Percentiles rank a stretch among this genome's conserved stretches.
Evolutionary conservation across 2,888 invertebrate species (phyloP).

Genomic region (Lutraria lutraria): DNA sequence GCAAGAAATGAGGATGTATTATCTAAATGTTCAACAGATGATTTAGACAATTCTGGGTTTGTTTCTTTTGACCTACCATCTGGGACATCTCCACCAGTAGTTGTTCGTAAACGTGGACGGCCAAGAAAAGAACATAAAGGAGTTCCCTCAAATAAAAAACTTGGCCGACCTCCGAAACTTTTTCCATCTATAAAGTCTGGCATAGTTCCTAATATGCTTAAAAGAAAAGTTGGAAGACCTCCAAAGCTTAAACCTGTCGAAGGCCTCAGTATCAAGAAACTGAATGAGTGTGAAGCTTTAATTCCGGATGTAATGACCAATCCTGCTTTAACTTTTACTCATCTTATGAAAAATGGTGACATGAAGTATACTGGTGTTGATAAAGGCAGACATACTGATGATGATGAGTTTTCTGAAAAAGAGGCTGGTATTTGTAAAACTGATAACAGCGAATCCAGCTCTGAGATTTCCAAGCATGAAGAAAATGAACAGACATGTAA

Average conservation of each 20-base stretch:
- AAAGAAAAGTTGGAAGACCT: slow-evolving; percentile 8
- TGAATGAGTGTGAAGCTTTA: not conserved
- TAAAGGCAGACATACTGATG: not conserved
- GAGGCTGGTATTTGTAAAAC: not conserved
- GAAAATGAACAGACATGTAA: not conserved
- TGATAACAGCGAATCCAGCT: not conserved
- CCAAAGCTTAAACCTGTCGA: slow-evolving; percentile 7
- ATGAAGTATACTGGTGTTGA: not conserved
- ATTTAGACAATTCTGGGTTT: slow-evolving; percentile 26
- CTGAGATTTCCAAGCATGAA: not conserved
- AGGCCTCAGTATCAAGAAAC: not conserved
- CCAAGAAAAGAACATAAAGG: slow-evolving; percentile 3
- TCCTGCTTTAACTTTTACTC: slow-evolving; percentile 12
- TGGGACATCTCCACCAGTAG: not conserved
- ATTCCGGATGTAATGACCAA: slow-evolving; percentile 19
- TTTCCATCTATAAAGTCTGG: slow-evolving; percentile 1
- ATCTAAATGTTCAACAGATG: not conserved
- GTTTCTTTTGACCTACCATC: slow-evolving; percentile 20
- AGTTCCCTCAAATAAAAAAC: not conserved
- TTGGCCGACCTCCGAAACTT: slow-evolving; percentile 30
- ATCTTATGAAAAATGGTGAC: slow-evolving; percentile 9
- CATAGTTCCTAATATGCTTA: not conserved
- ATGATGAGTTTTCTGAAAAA: not conserved
- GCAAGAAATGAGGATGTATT: slow-evolving; percentile 5
- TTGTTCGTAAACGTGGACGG: slow-evolving; percentile 12